Evolutionary conservation across 2,888 invertebrate genomes (phyloP).

Genomic region (Lissonota sp.): DNA sequence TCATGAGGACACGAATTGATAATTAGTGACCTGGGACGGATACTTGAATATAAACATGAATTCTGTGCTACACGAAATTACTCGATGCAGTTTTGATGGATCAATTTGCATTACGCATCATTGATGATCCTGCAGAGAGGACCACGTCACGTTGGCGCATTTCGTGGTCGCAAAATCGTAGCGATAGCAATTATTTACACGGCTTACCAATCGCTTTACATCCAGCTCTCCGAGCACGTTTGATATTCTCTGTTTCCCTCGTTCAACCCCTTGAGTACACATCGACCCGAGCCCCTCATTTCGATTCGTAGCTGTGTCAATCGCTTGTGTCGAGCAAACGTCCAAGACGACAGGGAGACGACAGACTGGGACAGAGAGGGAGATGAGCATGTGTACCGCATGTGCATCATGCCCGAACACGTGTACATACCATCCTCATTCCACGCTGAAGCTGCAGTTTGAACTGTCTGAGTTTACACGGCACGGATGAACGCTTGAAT

Average conservation of each 20-base stretch:
- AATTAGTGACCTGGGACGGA: neutral
- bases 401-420: conserved; percentile 18
- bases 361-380: conserved; percentile 1
- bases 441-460: conserved; percentile 19
- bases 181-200: conserved; percentile 51
- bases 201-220: conserved; percentile 13
- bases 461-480: conserved; percentile 42
- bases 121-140: conserved; percentile 4
- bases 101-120: conserved; percentile 34
- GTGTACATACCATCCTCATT: conserved; percentile 2
- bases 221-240: conserved; percentile 16
- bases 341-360: conserved; percentile 47
- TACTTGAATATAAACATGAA: neutral
- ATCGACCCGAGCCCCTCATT: conserved; percentile 4
- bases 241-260: conserved; percentile 31
- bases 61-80: conserved; percentile 1
- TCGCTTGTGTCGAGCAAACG: conserved; percentile 38
- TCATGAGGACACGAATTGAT: too few relatives aligned
- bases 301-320: conserved; percentile 1
- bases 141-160: conserved; percentile 16
- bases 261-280: conserved; percentile 19
- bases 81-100: conserved; percentile 50
- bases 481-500: conserved; percentile 22
- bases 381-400: conserved; percentile 18
- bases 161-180: conserved; percentile 53